Percentiles rank a stretch among this genome's conserved stretches.
Conservation (phyloP, 2,888 invertebrate species). For the Sycophila texana region DNA sequence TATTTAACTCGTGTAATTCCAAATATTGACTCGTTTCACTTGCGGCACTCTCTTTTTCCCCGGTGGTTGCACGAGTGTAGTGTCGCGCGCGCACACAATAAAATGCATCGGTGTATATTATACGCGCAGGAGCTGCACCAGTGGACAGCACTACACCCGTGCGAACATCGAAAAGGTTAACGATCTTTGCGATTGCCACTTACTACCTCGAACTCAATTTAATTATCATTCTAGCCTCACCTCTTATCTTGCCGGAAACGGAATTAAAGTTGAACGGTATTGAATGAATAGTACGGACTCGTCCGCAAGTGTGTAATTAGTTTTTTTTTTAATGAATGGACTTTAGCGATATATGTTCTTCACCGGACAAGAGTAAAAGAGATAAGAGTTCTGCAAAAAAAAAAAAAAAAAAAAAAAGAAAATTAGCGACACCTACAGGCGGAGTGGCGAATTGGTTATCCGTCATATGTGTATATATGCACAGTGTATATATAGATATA, state of each 20-base stretch:
- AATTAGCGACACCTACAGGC: conserved; percentile 20
- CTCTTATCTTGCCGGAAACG: too few relatives aligned
- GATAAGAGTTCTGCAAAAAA: not conserved
- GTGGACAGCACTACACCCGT: not conserved
- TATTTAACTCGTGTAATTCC: conserved; percentile 38
- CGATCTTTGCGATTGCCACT: conserved; percentile 30
- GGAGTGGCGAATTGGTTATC: not conserved
- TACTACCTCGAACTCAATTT: too few relatives aligned
- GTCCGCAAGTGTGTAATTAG: too few relatives aligned
- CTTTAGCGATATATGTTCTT: too few relatives aligned
- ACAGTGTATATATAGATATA: not conserved
- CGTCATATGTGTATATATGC: conserved; percentile 21
- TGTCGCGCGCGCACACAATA: too few relatives aligned
- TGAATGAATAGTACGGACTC: too few relatives aligned
- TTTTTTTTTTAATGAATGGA: too few relatives aligned
- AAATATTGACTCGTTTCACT: conserved; percentile 53
- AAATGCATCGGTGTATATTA: not conserved
- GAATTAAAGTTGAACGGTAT: too few relatives aligned
- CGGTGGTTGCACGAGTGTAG: not conserved
- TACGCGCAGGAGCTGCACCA: not conserved
- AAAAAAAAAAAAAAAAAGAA: conserved; percentile 13
- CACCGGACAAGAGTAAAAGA: too few relatives aligned
- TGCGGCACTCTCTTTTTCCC: conserved; percentile 9
- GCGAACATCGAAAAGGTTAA: conserved; percentile 24
- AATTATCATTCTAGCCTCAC: too few relatives aligned